phyloP scores from a whole-genome alignment of 2,888 invertebrate genomes.

The Plusia festucae region DNA sequence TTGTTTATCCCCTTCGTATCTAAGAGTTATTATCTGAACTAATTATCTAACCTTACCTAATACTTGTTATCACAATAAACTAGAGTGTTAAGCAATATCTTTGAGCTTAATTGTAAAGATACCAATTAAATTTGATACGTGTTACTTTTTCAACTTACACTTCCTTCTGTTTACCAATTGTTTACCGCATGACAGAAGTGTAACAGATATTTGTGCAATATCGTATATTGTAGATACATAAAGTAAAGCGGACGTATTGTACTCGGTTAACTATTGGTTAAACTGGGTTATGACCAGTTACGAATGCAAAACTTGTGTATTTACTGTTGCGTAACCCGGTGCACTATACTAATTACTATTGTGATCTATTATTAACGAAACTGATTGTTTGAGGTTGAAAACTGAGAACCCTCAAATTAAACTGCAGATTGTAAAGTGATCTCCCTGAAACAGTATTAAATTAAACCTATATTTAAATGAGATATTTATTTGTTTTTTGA shows the following conservation, averaged over 20 bases:
- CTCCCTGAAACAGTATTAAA: not conserved
- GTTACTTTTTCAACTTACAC: not conserved
- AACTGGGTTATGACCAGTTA: slow-evolving; percentile 44
- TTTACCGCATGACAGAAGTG: not conserved
- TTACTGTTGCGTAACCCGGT: slow-evolving; percentile 36
- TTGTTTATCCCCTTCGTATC: too few relatives aligned
- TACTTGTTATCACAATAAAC: not conserved
- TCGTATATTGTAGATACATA: slow-evolving; percentile 14
- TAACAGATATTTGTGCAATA: slow-evolving; percentile 11
- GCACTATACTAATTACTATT: slow-evolving; percentile 29
- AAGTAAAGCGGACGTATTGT: slow-evolving; percentile 38
- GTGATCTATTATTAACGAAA: slow-evolving; percentile 40
- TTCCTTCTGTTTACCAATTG: not conserved
- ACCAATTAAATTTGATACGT: not conserved
- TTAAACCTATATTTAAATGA: not conserved
- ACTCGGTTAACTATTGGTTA: slow-evolving; percentile 30
- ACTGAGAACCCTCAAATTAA: slow-evolving; percentile 18
- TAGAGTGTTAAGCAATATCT: not conserved
- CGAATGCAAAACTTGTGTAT: slow-evolving; percentile 39
- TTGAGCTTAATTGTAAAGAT: not conserved
- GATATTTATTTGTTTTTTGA: too few relatives aligned
- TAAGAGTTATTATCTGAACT: too few relatives aligned
- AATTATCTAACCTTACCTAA: too few relatives aligned
- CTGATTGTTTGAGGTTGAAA: slow-evolving; percentile 42
- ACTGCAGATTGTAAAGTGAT: not conserved